Evolutionary conservation across 2,888 invertebrate species (phyloP).

Genomic region (Neocrepidodera transversa): DNA sequence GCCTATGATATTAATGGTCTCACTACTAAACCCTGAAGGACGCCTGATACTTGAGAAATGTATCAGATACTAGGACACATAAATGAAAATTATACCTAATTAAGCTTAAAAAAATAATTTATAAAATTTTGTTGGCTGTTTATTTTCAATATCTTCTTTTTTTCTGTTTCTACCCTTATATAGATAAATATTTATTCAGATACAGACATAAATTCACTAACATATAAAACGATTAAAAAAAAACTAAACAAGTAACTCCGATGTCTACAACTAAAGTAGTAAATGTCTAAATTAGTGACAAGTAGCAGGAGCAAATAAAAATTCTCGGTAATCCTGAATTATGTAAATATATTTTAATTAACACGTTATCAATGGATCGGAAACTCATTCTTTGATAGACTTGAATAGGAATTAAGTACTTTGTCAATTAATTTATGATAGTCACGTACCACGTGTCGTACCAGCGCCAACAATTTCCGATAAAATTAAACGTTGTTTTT

Average conservation of each 20-base stretch:
- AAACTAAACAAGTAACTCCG: not conserved
- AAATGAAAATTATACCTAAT: too few species aligned
- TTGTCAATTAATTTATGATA: not conserved
- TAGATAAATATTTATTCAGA: too few species aligned
- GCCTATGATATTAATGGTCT: too few species aligned
- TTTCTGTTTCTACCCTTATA: too few species aligned
- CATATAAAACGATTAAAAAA: not conserved
- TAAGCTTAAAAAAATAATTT: too few species aligned
- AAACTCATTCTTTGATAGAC: constrained; percentile 7
- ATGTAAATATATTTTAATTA: constrained; percentile 22
- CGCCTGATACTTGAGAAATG: too few species aligned
- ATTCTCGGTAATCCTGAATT: constrained; percentile 22
- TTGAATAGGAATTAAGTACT: constrained; percentile 6
- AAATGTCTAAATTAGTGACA: constrained; percentile 15
- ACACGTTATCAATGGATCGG: constrained; percentile 17
- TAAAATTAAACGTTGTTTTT: too few species aligned
- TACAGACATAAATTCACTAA: not conserved
- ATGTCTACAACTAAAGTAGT: not conserved
- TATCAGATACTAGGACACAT: too few species aligned
- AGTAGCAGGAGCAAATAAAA: constrained; percentile 6
- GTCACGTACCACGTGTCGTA: not conserved
- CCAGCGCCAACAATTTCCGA: not conserved
- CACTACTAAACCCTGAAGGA: too few species aligned
- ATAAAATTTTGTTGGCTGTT: too few species aligned
- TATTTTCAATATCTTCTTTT: too few species aligned